Evolutionary conservation across 2,888 invertebrate species (phyloP).

Genomic region (Orthonevra nobilis): DNA sequence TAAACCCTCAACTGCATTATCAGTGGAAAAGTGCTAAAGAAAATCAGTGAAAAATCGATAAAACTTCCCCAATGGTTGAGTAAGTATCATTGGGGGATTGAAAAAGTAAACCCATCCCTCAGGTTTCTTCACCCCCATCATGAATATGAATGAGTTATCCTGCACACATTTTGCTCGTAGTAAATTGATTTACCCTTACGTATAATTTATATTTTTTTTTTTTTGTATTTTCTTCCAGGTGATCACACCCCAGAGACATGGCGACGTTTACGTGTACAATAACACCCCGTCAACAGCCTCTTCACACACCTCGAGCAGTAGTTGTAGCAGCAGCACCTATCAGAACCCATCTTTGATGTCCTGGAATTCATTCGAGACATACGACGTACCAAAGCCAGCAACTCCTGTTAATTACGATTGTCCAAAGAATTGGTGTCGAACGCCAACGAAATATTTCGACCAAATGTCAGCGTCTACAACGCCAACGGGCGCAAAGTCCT

Average conservation of each 20-base stretch:
- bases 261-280: constrained; percentile 87
- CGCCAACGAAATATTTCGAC: constrained; percentile 73
- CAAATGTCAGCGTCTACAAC: constrained; percentile 79
- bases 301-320: constrained; percentile 67
- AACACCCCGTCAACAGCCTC: constrained; percentile 80
- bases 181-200: constrained; percentile 59
- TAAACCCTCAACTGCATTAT: constrained; percentile 14
- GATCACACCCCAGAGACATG: constrained; percentile 86
- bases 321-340: constrained; percentile 71
- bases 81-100: constrained; percentile 40
- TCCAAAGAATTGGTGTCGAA: constrained; percentile 81
- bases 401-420: constrained; percentile 82
- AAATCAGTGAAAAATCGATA: constrained; percentile 70
- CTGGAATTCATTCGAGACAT: constrained; percentile 76
- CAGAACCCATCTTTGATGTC: constrained; percentile 78
- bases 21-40: constrained; percentile 18
- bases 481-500: constrained; percentile 76
- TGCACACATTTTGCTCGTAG: constrained; percentile 34
- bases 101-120: constrained; percentile 26
- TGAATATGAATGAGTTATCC: constrained; percentile 60
- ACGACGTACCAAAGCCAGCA: constrained; percentile 84
- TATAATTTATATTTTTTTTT: constrained; percentile 10
- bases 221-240: constrained; percentile 81
- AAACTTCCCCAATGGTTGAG: constrained; percentile 52
- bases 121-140: constrained; percentile 8